Evolutionary conservation across 2,113 vertebrate species (phyloP), one percentile per base, ranked within the genome.

Genomic region (Nesoenas mayeri): DNA sequence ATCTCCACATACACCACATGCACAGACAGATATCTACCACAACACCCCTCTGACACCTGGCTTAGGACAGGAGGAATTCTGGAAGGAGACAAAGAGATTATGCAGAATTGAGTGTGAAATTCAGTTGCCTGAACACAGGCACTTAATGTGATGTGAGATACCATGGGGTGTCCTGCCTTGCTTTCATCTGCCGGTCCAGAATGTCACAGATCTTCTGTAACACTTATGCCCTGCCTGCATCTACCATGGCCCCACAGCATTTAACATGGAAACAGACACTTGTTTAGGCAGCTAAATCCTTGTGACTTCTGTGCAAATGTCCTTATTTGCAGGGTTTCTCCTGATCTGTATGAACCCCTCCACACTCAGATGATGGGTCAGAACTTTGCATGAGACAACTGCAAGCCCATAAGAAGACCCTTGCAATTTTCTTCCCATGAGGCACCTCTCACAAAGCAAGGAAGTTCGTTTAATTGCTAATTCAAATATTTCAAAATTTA

Each of bases 71-170:
- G 24, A 72, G 53, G 40, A 91, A 58, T 44, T 70, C 50, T 80
- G 36, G 22, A 66, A 85, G 53, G 29, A 73, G 15, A 62, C 8
- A 66, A 70, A 92, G 31, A 74, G 7, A 44, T 85, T 60, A 31
- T 32, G 10, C 19, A 64, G 47, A 81, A 70, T 10, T 0, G 2
- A 11, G 4, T n/a, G 26, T 3, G 5, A 70, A 73, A 73, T 69
- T 75, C 1, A 2, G 14, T 36, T 78, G 31, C 28, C 24, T 74
- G 13, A 74, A 42, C 10, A 12, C 9, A 67, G 38, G 34, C n/a
- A 58, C 8, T 12, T 15, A 25, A 10, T 15, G 28, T 4, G 0
- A 56, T 22, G 4, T 42, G 47, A 42, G 9, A n/a, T 3, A 4
- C 5, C 8, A 24, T 58, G 19, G 44, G 15, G 6, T 40, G 13